Evolutionary conservation across 2,888 invertebrate genomes (phyloP).

Genomic region (Encarsia formosa): DNA sequence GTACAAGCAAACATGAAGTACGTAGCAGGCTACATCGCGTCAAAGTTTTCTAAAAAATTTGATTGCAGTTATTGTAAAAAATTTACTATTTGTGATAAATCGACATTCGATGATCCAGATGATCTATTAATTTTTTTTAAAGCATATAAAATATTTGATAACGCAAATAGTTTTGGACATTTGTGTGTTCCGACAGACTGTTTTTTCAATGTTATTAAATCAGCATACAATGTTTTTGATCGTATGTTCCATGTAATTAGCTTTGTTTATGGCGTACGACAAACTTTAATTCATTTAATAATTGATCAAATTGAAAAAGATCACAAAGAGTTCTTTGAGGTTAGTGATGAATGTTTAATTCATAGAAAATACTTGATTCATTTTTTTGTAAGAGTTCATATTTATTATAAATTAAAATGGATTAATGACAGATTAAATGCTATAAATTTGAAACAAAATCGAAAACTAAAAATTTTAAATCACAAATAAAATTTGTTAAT

Average conservation of each 20-base stretch:
- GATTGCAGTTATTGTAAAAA: neutral
- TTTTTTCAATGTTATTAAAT: neutral
- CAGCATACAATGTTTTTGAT: neutral
- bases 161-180: neutral
- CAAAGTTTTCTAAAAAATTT: neutral
- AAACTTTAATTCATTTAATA: neutral
- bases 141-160: neutral
- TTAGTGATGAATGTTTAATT: neutral
- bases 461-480: too few relatives aligned
- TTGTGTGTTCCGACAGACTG: neutral
- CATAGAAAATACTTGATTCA: neutral
- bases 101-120: neutral
- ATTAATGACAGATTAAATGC: too few relatives aligned
- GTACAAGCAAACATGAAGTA: slow-evolving; percentile 1
- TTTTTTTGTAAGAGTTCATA: neutral
- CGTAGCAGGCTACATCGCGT: slow-evolving; percentile 2
- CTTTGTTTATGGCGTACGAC: neutral
- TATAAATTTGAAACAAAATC: too few relatives aligned
- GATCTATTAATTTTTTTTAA: neutral
- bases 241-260: neutral
- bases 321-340: neutral
- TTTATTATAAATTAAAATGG: too few relatives aligned
- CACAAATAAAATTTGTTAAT: too few relatives aligned
- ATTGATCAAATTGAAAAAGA: neutral
- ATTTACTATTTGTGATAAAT: neutral